Conservation (phyloP, 2,113 vertebrate genomes). For the Rana temporaria region DNA sequence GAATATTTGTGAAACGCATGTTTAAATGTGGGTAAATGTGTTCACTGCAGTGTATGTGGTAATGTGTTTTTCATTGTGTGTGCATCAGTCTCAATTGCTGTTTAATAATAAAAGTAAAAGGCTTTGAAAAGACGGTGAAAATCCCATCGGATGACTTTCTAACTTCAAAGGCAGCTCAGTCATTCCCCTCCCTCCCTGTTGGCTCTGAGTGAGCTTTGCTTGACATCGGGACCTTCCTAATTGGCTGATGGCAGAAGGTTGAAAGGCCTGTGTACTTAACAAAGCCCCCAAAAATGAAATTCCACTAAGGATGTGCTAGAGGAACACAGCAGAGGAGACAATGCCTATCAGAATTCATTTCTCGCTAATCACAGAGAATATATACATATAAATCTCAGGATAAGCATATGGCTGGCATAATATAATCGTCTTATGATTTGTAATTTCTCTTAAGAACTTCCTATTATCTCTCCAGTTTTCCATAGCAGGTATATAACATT, state of each 20-base stretch:
- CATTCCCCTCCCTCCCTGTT: constrained; percentile 72
- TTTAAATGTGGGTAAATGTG: constrained; percentile 7
- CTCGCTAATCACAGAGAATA: constrained; percentile 29
- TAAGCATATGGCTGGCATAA: constrained; percentile 2
- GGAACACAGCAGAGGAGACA: constrained; percentile 24
- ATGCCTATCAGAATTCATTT: constrained; percentile 27
- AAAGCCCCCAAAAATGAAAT: constrained; percentile 42
- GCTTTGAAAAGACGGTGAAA: constrained; percentile 71
- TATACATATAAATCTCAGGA: constrained; percentile 33
- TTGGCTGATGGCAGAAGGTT: constrained; percentile 76
- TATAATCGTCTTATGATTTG: constrained; percentile 16
- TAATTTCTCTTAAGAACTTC: constrained; percentile 26
- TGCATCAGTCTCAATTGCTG: constrained; percentile 64
- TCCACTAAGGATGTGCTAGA: constrained; percentile 27
- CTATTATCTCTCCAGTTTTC: neutral
- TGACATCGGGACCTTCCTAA: constrained; percentile 74
- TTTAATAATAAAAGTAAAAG: constrained; percentile 72
- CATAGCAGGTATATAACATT: constrained; percentile 13
- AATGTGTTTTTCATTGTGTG: constrained; percentile 31
- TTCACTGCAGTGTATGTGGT: constrained; percentile 15
- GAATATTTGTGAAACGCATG: neutral
- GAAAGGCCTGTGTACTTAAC: constrained; percentile 62
- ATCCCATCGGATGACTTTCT: constrained; percentile 71
- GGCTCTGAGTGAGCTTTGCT: constrained; percentile 69
- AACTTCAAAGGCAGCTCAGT: constrained; percentile 71